phyloP scores from a whole-genome alignment of 2,113 vertebrate genomes.

The Rhabdornis inornatus region DNA sequence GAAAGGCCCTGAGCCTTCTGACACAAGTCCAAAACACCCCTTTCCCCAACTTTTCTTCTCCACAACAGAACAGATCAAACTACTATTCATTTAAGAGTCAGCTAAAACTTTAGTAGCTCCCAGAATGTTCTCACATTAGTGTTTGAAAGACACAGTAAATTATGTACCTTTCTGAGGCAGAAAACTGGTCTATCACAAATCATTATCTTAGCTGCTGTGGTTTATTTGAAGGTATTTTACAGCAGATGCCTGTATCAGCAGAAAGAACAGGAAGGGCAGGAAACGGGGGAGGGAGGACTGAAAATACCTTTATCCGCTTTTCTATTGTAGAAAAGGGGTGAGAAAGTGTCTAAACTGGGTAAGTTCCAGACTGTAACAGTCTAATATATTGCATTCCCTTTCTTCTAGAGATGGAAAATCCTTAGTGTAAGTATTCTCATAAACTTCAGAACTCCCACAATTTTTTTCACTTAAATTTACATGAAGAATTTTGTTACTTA shows the following conservation, averaged over 20 bases:
- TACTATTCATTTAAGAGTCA: fast-evolving
- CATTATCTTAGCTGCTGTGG: neutral
- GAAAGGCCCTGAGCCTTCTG: neutral
- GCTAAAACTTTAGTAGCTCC: neutral
- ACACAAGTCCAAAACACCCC: neutral
- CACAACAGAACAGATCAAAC: neutral
- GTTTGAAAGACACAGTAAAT: neutral
- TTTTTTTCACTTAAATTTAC: neutral
- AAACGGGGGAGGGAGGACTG: neutral
- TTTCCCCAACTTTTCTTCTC: neutral
- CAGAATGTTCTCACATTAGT: neutral
- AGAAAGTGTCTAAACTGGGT: fast-evolving
- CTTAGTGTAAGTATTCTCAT: neutral
- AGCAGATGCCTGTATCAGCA: neutral
- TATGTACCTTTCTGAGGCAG: neutral
- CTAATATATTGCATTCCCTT: neutral
- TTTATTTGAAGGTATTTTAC: neutral
- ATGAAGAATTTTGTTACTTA: neutral
- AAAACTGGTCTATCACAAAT: neutral
- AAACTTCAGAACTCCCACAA: neutral
- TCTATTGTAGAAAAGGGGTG: neutral
- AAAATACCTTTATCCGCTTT: neutral
- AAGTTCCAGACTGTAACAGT: neutral
- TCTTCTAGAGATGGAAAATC: neutral
- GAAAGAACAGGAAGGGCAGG: neutral